phyloP scores from a whole-genome alignment of 2,113 vertebrate species.

The Rhabdornis inornatus region DNA sequence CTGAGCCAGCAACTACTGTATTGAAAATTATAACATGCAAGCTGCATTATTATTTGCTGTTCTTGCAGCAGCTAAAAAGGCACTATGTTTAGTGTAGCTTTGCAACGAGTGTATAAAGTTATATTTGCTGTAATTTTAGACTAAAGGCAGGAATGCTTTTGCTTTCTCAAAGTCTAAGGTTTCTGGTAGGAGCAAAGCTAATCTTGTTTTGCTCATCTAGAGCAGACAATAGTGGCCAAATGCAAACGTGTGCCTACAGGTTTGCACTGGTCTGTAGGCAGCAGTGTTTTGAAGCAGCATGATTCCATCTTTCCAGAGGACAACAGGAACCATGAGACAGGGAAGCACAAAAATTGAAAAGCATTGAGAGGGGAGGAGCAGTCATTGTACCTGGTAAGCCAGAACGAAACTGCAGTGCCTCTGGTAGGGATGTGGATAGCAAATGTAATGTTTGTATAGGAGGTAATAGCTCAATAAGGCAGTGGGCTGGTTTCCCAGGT shows the following conservation, averaged over 20 bases:
- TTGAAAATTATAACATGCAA: conserved; percentile 33
- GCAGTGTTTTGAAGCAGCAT: not conserved
- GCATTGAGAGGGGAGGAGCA: not conserved
- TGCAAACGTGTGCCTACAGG: not conserved
- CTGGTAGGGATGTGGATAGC: not conserved
- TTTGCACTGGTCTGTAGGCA: not conserved
- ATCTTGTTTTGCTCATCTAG: not conserved
- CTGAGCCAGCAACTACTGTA: not conserved
- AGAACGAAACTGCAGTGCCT: not conserved
- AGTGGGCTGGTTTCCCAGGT: conserved; percentile 7
- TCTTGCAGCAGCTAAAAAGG: not conserved
- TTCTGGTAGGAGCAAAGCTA: not conserved
- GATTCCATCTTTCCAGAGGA: not conserved
- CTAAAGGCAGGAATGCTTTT: not conserved
- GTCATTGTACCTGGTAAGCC: not conserved
- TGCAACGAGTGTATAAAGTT: not conserved
- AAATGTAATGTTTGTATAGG: conserved; percentile 24
- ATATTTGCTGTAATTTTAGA: not conserved
- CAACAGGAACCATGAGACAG: not conserved
- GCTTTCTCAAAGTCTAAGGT: not conserved
- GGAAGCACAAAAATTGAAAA: not conserved
- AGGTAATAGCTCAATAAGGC: conserved; percentile 32
- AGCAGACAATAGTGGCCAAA: not conserved
- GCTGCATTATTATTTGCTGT: not conserved
- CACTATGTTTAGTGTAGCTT: not conserved